Evolutionary conservation across 1,140 invertebrate species (phyloP).

Genomic region (Caerostris extrusa): DNA sequence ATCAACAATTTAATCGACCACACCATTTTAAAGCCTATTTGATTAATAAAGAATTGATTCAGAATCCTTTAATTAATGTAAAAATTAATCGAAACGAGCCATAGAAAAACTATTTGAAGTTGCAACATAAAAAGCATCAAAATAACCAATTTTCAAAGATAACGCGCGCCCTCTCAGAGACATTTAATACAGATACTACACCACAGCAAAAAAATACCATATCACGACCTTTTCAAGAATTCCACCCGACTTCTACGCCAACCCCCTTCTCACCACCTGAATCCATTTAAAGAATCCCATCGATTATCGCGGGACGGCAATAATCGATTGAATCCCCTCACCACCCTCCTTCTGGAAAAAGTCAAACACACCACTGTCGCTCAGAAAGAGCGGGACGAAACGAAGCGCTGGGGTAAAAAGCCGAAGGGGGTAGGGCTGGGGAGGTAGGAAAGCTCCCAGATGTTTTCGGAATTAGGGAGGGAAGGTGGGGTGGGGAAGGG

Average conservation of each 20-base stretch:
- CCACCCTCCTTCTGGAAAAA: neutral
- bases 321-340: neutral
- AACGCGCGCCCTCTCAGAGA: too few species aligned
- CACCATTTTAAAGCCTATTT: too few species aligned
- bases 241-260: too few species aligned
- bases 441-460: slow-evolving; percentile 52
- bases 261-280: neutral
- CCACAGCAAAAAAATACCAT: neutral
- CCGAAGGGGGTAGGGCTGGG: neutral
- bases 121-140: too few species aligned
- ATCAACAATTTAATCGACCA: too few species aligned
- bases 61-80: too few species aligned
- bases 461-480: slow-evolving; percentile 71
- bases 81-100: too few species aligned
- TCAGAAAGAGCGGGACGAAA: neutral
- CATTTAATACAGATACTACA: neutral
- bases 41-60: too few species aligned
- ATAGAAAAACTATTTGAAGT: too few species aligned
- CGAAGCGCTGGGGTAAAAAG: neutral
- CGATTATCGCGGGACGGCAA: neutral
- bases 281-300: neutral
- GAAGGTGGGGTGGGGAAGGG: neutral
- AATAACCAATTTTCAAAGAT: too few species aligned
- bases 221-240: neutral
- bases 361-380: slow-evolving; percentile 4